These are phyloP conservation scores for Platycheirus albimanus DNA, from an alignment of 2,888 invertebrate genomes.

Conservation along the genomic window DNA sequence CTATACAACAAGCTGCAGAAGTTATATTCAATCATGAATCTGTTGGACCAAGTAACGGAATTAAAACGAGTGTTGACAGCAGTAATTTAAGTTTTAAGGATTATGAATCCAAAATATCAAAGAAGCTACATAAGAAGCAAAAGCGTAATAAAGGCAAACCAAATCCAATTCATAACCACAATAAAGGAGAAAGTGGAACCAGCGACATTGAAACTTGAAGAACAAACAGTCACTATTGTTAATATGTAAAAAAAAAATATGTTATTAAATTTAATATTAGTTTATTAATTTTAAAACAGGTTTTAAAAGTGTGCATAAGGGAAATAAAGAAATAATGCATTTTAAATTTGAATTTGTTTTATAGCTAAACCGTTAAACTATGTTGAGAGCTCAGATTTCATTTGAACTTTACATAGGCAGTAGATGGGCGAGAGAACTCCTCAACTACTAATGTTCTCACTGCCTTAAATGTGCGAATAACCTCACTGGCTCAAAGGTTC, in stretches of 20 bases:
- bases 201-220: constrained; percentile 66
- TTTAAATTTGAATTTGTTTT: constrained; percentile 16
- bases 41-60: constrained; percentile 5
- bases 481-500: too few relatives aligned
- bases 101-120: constrained; percentile 53
- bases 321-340: constrained; percentile 69
- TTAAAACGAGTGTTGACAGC: constrained; percentile 23
- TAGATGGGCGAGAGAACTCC: too few relatives aligned
- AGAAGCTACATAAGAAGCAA: constrained; percentile 57
- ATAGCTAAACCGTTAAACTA: too few relatives aligned
- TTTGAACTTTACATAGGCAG: too few relatives aligned
- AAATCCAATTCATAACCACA: constrained; percentile 60
- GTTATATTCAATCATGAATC: constrained; percentile 29
- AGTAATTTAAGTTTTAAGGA: constrained; percentile 43
- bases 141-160: constrained; percentile 60
- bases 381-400: too few relatives aligned
- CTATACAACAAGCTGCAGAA: constrained; percentile 5
- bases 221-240: constrained; percentile 52
- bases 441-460: too few relatives aligned
- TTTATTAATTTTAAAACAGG: constrained; percentile 61
- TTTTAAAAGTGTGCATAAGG: constrained; percentile 66
- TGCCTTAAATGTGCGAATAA: too few relatives aligned
- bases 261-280: constrained; percentile 61
- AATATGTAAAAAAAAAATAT: constrained; percentile 61
- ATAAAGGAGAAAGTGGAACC: constrained; percentile 61